Percentiles rank a stretch among this genome's conserved stretches.
phyloP scores from a whole-genome alignment of 1,140 invertebrate species.

The Papilio xuthus region DNA sequence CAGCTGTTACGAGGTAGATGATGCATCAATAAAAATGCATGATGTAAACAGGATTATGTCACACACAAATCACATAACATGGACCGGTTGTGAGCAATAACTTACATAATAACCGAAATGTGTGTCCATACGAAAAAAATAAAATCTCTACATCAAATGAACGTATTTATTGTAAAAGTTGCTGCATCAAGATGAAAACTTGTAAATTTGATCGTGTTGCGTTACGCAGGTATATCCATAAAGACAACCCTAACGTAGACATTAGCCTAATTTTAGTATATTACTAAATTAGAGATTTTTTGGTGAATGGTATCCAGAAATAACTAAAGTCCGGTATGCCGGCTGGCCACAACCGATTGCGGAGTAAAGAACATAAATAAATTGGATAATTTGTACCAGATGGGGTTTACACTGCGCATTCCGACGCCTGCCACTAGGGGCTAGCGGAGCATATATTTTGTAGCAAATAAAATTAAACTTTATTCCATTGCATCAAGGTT shows the following conservation, averaged over 20 bases:
- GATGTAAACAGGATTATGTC: background rate
- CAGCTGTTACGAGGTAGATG: background rate
- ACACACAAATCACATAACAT: background rate
- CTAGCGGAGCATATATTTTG: background rate
- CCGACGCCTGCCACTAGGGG: background rate
- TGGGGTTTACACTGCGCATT: background rate
- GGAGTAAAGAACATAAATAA: background rate
- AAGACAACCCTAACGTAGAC: background rate
- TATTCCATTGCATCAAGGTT: no score
- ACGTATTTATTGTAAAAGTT: background rate
- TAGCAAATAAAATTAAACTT: no score
- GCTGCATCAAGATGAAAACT: background rate
- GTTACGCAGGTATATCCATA: no score
- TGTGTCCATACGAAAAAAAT: background rate
- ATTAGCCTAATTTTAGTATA: background rate
- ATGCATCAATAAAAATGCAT: slow-evolving; percentile 7
- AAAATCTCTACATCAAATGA: background rate
- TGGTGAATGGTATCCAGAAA: background rate
- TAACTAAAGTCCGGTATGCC: background rate
- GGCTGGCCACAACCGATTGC: slow-evolving; percentile 9
- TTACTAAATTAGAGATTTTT: no score
- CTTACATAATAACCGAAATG: background rate
- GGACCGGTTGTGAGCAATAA: background rate
- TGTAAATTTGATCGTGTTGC: no score
- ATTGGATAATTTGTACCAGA: background rate